Evolutionary conservation across 1,140 invertebrate species (phyloP), one percentile per base, ranked within the genome.

Genomic region (Eumaeus atala): DNA sequence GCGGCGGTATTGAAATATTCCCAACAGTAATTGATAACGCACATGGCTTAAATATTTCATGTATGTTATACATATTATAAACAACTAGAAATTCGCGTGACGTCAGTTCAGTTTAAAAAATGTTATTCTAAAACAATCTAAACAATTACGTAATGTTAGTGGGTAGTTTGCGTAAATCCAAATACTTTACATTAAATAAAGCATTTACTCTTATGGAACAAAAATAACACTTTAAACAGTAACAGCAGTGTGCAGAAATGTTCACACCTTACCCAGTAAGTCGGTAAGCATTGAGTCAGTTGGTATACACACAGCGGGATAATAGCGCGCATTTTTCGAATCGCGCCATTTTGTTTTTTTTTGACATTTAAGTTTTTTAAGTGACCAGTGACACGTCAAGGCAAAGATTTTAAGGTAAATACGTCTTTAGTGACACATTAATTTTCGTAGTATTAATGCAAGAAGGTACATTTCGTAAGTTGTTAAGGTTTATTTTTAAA

Each of bases 221-320:
- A 76, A 84, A 82, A 84, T 84, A 84, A 84, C 72, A 62, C 66
- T 73, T 40, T 74, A 68, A 70, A 73, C 62, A 71, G 63, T 70
- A 66, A 74, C 66, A 58, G 61, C 52, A 66, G 54, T 61, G 64
- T 72, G 64, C 63, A 67, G 64, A 66, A 72, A 77, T 64, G 64
- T 77, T 77, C 68, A 70, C 77, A 79, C 80, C 77, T 81, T 73
- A 74, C 66, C 68, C 64, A 62, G 21, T 28, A 28, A 28, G 53
- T 48, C 33, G 51, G 51, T 59, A 53, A 57, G 62, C 62, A 59
- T 69, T 71, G 66, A 58, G 56, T 62, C 67, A 76, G 74, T 73
- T 70, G 64, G 59, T 59, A 62, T 66, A 66, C 58, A 58, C 62
- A 51, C 64, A 62, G 62, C 71, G 67, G 58, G 54, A 67, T 66